phyloP scores from a whole-genome alignment of 2,888 invertebrate species.

The Synergus japonicus region DNA sequence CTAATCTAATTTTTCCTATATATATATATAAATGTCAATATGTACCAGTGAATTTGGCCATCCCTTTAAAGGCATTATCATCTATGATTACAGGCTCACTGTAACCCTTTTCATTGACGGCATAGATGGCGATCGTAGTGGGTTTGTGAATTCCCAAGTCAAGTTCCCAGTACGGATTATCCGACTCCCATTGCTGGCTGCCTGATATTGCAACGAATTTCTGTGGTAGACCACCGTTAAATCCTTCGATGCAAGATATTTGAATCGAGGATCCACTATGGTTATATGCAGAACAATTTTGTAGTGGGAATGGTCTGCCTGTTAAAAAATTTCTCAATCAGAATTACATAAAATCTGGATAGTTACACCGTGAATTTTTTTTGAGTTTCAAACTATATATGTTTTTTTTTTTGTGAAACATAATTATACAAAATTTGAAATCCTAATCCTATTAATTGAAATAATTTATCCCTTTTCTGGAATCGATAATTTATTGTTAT shows the following conservation, averaged over 20 bases:
- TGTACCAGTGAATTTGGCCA: conserved; percentile 80
- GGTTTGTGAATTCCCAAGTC: conserved; percentile 69
- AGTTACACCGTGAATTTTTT: too few relatives aligned
- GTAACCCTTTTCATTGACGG: conserved; percentile 91
- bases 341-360: conserved; percentile 22
- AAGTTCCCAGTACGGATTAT: conserved; percentile 72
- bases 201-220: conserved; percentile 82
- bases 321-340: conserved; percentile 64
- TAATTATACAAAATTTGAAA: too few relatives aligned
- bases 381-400: too few relatives aligned
- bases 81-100: conserved; percentile 91
- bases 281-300: conserved; percentile 92
- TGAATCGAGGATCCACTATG: conserved; percentile 91
- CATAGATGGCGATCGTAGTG: conserved; percentile 85
- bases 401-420: too few relatives aligned
- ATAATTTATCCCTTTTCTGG: too few relatives aligned
- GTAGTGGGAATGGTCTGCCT: conserved; percentile 93
- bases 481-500: too few relatives aligned
- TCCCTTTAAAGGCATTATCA: conserved; percentile 90
- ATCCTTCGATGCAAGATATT: conserved; percentile 92
- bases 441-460: too few relatives aligned
- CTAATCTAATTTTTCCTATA: too few relatives aligned
- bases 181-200: conserved; percentile 70
- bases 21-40: neutral
- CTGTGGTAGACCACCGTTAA: conserved; percentile 92